Percentiles rank a stretch among this genome's conserved stretches.
phyloP scores from a whole-genome alignment of 2,113 vertebrate genomes.

The Trochalopteron elliotii region DNA sequence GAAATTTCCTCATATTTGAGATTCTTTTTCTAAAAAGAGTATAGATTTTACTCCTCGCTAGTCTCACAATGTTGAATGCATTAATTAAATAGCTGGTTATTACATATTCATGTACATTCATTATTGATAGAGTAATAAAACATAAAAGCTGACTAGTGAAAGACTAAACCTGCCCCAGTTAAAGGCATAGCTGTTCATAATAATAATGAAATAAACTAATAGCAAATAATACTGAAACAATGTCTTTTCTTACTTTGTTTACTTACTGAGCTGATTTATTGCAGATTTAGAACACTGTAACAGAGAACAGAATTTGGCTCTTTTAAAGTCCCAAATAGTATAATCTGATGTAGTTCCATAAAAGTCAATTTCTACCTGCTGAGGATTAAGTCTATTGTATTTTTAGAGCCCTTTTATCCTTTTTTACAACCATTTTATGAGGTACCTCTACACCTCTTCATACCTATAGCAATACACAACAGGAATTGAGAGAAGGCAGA shows the following conservation, averaged over 20 bases:
- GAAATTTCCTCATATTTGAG: neutral
- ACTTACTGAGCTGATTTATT: neutral
- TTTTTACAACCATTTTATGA: neutral
- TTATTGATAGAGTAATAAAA: conserved; percentile 60
- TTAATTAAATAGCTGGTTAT: conserved; percentile 58
- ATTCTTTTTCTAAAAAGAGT: neutral
- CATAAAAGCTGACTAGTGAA: conserved; percentile 49
- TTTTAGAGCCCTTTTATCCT: conserved; percentile 10
- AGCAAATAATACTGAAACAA: neutral
- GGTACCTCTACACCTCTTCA: neutral
- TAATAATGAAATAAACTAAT: neutral
- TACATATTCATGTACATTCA: conserved; percentile 60
- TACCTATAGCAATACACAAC: neutral
- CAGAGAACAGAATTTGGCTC: neutral
- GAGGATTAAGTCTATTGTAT: neutral
- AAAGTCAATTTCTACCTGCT: neutral
- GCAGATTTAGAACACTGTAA: neutral
- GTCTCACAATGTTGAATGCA: conserved; percentile 3
- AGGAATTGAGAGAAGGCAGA: neutral
- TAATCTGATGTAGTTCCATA: neutral
- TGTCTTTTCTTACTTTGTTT: neutral
- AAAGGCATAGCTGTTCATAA: conserved; percentile 23
- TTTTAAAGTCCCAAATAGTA: neutral
- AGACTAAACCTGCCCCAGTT: conserved; percentile 25
- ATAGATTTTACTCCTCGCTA: neutral